phyloP scores from a whole-genome alignment of 2,797 vertebrate species.

The Spondyliosoma cantharus region DNA sequence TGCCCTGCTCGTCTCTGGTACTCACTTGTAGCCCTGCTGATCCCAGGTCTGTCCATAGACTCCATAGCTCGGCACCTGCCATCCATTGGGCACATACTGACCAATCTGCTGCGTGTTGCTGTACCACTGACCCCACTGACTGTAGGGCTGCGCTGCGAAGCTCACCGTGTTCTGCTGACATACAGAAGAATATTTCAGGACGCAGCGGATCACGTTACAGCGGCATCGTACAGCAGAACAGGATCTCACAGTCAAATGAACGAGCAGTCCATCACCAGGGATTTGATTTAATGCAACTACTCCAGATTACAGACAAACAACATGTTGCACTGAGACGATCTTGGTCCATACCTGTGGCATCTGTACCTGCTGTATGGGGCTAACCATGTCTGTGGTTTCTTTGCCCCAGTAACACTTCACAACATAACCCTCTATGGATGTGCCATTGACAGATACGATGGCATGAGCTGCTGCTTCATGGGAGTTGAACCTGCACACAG shows the following conservation, averaged over 20 bases:
- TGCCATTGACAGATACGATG: slow-evolving; percentile 97
- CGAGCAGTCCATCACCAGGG: not conserved
- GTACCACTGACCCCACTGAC: slow-evolving; percentile 98
- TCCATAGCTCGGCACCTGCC: slow-evolving; percentile 94
- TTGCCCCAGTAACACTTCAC: slow-evolving; percentile 99
- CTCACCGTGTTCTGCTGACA: slow-evolving; percentile 91
- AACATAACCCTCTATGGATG: slow-evolving; percentile 92
- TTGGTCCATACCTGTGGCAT: slow-evolving; percentile 82
- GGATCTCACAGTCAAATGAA: slow-evolving; percentile 1
- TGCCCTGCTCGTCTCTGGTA: slow-evolving; percentile 14
- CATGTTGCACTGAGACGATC: not conserved
- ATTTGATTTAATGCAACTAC: fast-evolving
- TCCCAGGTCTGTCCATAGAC: slow-evolving; percentile 96
- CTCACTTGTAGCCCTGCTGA: slow-evolving; percentile 97
- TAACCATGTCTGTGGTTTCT: slow-evolving; percentile 93
- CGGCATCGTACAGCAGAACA: not conserved
- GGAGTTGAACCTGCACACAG: slow-evolving; percentile 87
- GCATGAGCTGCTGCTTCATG: slow-evolving; percentile 96
- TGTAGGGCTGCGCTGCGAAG: slow-evolving; percentile 92
- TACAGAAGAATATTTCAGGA: slow-evolving; percentile 43
- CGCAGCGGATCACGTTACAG: slow-evolving; percentile 30
- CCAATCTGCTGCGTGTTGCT: slow-evolving; percentile 94
- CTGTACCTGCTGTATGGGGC: slow-evolving; percentile 91
- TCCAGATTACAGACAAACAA: not conserved
- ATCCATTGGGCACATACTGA: slow-evolving; percentile 95